phyloP scores from a whole-genome alignment of 64 coral and sea anemone species.

The Hydrozoanthus tunicans region DNA sequence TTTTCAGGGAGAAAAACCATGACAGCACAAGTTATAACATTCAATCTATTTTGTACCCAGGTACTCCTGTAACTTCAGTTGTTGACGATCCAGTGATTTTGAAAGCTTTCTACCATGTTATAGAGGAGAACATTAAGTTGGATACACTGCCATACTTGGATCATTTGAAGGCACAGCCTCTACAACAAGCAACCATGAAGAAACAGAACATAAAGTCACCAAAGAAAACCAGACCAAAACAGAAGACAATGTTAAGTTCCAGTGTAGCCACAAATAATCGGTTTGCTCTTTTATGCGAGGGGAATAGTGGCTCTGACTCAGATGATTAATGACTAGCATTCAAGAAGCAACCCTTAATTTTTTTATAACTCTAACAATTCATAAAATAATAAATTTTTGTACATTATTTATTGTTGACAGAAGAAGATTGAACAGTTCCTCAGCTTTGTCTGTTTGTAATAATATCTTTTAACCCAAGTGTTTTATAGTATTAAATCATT shows the following conservation, averaged over 20 bases:
- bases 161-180: neutral
- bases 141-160: neutral
- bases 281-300: slow-evolving; percentile 7
- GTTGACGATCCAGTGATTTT: slow-evolving; percentile 1
- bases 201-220: neutral
- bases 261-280: neutral
- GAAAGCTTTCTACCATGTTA: neutral
- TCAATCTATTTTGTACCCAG: neutral
- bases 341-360: no score
- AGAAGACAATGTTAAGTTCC: neutral
- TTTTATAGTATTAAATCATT: no score
- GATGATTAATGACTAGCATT: neutral
- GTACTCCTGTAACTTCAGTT: neutral
- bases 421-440: no score
- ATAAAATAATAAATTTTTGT: no score
- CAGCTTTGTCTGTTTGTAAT: no score
- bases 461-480: no score
- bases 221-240: neutral
- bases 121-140: neutral
- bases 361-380: no score
- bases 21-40: no score
- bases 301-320: slow-evolving; percentile 2
- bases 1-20: no score
- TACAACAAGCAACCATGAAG: neutral
- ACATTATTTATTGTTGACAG: no score